Base-by-base conservation (phyloP, 37 sponge, comb jelly and placozoan genomes). In the Theonella swinhoei region DNA sequence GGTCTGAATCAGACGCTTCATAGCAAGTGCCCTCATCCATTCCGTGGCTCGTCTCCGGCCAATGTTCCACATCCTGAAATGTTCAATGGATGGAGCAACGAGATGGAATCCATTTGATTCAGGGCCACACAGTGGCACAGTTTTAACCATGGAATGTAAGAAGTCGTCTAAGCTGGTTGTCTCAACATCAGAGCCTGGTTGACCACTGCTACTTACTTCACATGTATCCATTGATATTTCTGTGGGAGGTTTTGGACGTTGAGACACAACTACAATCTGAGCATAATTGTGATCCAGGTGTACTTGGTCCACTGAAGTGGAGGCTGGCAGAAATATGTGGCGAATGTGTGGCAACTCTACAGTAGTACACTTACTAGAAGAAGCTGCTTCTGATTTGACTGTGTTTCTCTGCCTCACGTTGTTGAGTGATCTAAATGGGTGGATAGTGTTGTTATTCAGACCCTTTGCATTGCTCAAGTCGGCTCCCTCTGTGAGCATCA, bases 21-120 rank as follows among this genome's bases (percentile, higher is more conserved):
- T 60, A 11, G 89, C 83, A 0, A 89, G 82, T 8, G 96, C 96
- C 68, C 96, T 78, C 88, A 87, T 89, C 96, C 96, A 95, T 81
- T 95, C 96, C 8, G 74, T 32, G 5, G 96, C 90, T 36, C 94
- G 65, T 67, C 83, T 79, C 68, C 87, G 80, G 14, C 83, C 84
- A 33, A 93, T 33, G 39, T 59, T 70, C 96, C 96, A 95, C 47
- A 26, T 34, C 39, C 69, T 39, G 42, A 72, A 95, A 65, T 87
- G 77, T 23, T 73, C 85, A 41, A 80, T 26, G 23, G 85, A 72
- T 19, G 63, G 19, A 29, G 96, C 96, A 14, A 73, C 62, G 37
- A 90, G 82, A 17, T 54, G 61, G 66, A 68, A 74, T 7, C 64
- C 72, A 11, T 83, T 58, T 37, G 34, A 54, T 29, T 83, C 47